Evolutionary conservation across 1,140 invertebrate genomes (phyloP).

Genomic region (Prorops nasuta): DNA sequence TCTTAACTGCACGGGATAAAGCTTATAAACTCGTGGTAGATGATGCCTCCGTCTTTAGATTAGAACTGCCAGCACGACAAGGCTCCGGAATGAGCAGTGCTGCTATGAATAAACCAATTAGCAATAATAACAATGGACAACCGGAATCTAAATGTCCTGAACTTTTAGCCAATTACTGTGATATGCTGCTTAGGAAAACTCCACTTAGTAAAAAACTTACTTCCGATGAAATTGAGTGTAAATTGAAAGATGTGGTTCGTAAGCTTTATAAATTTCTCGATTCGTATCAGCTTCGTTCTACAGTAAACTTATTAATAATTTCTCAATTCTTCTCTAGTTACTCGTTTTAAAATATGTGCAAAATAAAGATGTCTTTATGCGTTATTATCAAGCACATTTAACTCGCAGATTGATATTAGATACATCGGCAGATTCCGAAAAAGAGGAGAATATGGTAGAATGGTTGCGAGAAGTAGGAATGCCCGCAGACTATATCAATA

Average conservation of each 20-base stretch:
- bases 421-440: constrained; percentile 97
- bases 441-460: constrained; percentile 99
- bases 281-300: neutral
- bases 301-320: neutral
- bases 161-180: constrained; percentile 98
- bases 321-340: constrained; percentile 60
- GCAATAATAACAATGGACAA: constrained; percentile 46
- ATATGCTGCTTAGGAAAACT: constrained; percentile 96
- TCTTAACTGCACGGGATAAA: constrained; percentile 96
- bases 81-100: constrained; percentile 42
- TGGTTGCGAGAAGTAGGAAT: constrained; percentile 94
- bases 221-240: constrained; percentile 94
- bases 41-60: constrained; percentile 93
- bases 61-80: constrained; percentile 71
- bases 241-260: constrained; percentile 86
- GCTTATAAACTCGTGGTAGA: constrained; percentile 98
- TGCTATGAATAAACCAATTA: constrained; percentile 40
- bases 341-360: constrained; percentile 98
- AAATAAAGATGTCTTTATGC: constrained; percentile 99
- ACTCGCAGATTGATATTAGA: constrained; percentile 93
- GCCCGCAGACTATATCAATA: constrained; percentile 99
- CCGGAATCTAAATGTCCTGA: constrained; percentile 99
- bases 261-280: too few species aligned
- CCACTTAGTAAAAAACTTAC: constrained; percentile 95
- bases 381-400: constrained; percentile 98